Percentiles rank a stretch among this genome's conserved stretches.
These are phyloP conservation scores for Nematostella vectensis DNA, from an alignment of 92 coral and sea anemone genomes.

Conservation along the genomic window DNA sequence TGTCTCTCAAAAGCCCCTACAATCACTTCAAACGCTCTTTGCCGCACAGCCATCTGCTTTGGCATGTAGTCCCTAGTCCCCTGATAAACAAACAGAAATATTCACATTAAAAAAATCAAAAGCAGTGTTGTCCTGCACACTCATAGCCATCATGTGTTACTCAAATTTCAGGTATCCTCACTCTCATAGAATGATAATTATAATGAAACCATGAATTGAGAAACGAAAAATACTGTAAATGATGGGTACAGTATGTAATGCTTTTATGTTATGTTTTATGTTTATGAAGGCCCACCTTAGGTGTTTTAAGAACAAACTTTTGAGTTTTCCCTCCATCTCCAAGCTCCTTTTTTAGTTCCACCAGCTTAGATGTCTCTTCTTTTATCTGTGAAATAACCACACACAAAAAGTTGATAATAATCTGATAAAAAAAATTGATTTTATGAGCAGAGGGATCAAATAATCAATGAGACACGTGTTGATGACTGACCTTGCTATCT, in stretches of 20 bases:
- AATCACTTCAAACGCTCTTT: slow-evolving; percentile 79
- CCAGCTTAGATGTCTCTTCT: slow-evolving; percentile 56
- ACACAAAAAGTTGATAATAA: no score
- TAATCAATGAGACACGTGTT: no score
- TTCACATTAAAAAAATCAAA: not conserved
- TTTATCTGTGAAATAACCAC: slow-evolving; percentile 61
- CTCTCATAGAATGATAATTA: no score
- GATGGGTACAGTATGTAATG: no score
- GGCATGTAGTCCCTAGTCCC: slow-evolving; percentile 94
- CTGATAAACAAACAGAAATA: slow-evolving; percentile 26
- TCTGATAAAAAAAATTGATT: no score
- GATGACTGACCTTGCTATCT: slow-evolving; percentile 69
- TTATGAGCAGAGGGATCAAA: no score
- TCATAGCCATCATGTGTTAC: no score
- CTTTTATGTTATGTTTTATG: no score
- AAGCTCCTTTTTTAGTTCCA: slow-evolving; percentile 61
- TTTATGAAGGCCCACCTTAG: no score
- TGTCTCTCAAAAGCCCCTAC: slow-evolving; percentile 79
- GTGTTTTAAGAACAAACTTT: slow-evolving; percentile 94
- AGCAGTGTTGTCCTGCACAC: not conserved
- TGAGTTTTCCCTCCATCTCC: slow-evolving; percentile 64
- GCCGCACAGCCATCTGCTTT: slow-evolving; percentile 94
- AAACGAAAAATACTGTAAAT: no score
- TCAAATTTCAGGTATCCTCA: no score
- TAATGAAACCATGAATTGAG: no score